Evolutionary conservation across 1,140 invertebrate genomes (phyloP), one percentile per base, ranked within the genome.

Genomic region (Lepidurus apus): DNA sequence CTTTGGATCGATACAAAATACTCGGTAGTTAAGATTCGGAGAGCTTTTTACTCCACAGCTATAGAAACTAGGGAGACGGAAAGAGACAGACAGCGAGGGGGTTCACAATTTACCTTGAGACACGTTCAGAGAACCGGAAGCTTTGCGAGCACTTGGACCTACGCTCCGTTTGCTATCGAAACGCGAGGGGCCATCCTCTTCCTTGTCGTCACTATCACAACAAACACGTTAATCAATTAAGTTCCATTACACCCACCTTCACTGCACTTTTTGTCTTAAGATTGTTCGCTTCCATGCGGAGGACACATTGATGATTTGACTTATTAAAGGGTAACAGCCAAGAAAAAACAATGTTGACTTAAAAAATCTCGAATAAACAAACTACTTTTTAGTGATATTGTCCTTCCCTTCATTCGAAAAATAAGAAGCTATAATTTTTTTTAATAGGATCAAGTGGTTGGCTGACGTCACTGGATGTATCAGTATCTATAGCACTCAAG

Each of bases 161-260:
- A 21, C 53, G 21, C 53, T 65, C 53, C 53, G 8, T 65, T 21
- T 65, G 53, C 53, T 65, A 65, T 65, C 21, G 53, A n/a, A 65
- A 65, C 53, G 53, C 53, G 53, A 65, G 53, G 53, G 53, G 21
- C 9, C 53, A 65, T 65, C 53, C 53, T 65, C 53, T 65, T 65
- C 53, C 53, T 7, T 65, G 53, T 65, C 53, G 17, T 65, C 53
- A 65, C 53, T 65, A 65, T 21, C 8, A 65, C 53, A 17, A 65
- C 53, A 65, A 65, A 65, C 53, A 5, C 53, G 53, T 65, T 65
- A 65, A 65, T 65, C 53, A 65, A 65, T 65, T 65, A 34, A 34
- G 34, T 34, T 34, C 34, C 34, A 34, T 65, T 65, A 65, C 53
- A 65, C 53, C 53, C 53, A 13, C 53, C 17, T n/a, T n/a, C 53